Conservation (phyloP, 2,888 invertebrate species). For the Odontocerum albicorne region DNA sequence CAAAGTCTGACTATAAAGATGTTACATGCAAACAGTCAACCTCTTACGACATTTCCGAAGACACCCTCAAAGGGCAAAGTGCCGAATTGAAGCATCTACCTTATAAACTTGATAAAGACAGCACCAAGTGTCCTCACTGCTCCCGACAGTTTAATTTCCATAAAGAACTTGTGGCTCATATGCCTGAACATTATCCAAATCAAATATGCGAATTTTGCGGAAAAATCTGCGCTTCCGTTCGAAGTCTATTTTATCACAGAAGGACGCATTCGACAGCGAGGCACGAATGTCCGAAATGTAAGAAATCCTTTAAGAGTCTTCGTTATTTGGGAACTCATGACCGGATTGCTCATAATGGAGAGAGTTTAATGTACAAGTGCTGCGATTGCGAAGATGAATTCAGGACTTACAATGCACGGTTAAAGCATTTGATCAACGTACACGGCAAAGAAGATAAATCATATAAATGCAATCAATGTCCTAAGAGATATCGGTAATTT, state of each 20-base stretch:
- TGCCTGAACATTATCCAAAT: constrained; percentile 30
- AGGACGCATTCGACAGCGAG: constrained; percentile 17
- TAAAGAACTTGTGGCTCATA: constrained; percentile 24
- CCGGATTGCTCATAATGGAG: constrained; percentile 25
- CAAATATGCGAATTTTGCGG: constrained; percentile 31
- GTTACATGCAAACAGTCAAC: too few species aligned
- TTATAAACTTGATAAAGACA: constrained; percentile 3
- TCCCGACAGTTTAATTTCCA: not conserved
- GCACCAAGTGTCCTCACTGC: not conserved
- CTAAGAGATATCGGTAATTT: constrained; percentile 21
- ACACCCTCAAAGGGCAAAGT: too few species aligned
- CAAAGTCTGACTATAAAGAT: too few species aligned
- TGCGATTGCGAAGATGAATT: constrained; percentile 16
- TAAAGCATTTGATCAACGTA: constrained; percentile 23
- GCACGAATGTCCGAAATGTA: constrained; percentile 19
- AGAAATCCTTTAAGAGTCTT: constrained; percentile 24
- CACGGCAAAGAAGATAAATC: constrained; percentile 29
- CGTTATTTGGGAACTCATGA: constrained; percentile 19
- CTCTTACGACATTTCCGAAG: too few species aligned
- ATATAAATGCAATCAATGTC: constrained; percentile 30
- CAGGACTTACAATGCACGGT: constrained; percentile 26
- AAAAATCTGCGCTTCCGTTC: constrained; percentile 24
- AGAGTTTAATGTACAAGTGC: constrained; percentile 25
- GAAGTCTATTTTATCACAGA: constrained; percentile 20
- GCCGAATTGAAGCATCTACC: too few species aligned